Conservation (phyloP, 2,113 vertebrate species). For the Proteles cristata region DNA sequence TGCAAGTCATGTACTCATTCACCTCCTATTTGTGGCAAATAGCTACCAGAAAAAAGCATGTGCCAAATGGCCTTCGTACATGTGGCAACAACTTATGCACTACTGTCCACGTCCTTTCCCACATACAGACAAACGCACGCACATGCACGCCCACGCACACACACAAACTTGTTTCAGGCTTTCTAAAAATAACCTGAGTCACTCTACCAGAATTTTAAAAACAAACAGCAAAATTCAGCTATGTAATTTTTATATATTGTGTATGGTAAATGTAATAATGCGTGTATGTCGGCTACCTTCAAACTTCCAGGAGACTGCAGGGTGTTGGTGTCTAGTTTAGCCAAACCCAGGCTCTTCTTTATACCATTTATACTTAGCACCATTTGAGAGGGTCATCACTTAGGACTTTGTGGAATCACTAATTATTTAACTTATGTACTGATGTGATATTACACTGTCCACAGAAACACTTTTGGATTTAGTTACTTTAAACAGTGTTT, state of each 20-base stretch:
- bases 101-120: no score
- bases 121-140: background rate
- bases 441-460: background rate
- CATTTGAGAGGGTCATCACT: background rate
- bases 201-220: background rate
- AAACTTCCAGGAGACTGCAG: background rate
- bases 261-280: background rate
- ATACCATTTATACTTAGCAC: background rate
- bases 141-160: background rate
- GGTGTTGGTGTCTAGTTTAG: background rate
- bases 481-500: background rate
- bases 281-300: background rate
- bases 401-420: background rate
- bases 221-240: background rate
- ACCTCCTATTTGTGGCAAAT: background rate
- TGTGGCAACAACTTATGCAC: background rate
- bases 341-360: background rate
- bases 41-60: background rate
- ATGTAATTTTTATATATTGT: background rate
- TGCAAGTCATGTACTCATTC: background rate
- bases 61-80: background rate
- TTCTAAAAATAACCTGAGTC: background rate
- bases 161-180: background rate
- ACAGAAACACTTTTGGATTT: background rate
- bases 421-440: background rate